Conservation (phyloP, 2,113 vertebrate species). For the Steatornis caripensis region DNA sequence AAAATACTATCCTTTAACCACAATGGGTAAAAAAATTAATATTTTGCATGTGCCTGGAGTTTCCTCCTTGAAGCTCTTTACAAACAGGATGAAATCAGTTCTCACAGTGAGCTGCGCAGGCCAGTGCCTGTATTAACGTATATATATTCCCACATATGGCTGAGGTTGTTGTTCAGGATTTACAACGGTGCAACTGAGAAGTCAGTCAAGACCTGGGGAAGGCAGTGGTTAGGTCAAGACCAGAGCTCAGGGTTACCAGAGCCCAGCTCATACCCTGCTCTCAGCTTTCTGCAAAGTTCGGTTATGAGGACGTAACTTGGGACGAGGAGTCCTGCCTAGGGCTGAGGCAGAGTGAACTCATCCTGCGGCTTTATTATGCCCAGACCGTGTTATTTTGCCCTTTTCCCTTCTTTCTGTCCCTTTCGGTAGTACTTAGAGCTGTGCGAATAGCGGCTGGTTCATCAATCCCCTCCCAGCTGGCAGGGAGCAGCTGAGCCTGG, state of each 20-base stretch:
- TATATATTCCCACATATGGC: background rate
- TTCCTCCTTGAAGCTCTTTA: background rate
- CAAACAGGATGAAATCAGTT: background rate
- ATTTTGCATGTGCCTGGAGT: background rate
- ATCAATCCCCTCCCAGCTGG: background rate
- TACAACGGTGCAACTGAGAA: background rate
- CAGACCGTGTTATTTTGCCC: fast-evolving
- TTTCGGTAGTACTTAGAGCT: background rate
- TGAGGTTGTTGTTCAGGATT: background rate
- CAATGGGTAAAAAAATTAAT: background rate
- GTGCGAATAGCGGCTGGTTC: background rate
- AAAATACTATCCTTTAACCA: background rate
- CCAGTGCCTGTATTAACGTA: background rate
- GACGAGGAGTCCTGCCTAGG: background rate
- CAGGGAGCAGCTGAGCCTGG: background rate
- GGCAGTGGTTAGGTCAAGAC: background rate
- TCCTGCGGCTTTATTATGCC: background rate
- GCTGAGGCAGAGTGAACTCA: background rate
- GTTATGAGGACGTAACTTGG: fast-evolving
- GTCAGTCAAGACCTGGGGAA: background rate
- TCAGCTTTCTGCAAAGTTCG: background rate
- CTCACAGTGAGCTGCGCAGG: background rate
- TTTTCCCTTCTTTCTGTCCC: background rate
- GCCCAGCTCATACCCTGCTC: background rate
- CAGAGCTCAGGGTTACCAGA: background rate